These are phyloP conservation scores for Cryptoblepharus egeriae DNA, from an alignment of 2,797 vertebrate species.

Conservation along the genomic window DNA sequence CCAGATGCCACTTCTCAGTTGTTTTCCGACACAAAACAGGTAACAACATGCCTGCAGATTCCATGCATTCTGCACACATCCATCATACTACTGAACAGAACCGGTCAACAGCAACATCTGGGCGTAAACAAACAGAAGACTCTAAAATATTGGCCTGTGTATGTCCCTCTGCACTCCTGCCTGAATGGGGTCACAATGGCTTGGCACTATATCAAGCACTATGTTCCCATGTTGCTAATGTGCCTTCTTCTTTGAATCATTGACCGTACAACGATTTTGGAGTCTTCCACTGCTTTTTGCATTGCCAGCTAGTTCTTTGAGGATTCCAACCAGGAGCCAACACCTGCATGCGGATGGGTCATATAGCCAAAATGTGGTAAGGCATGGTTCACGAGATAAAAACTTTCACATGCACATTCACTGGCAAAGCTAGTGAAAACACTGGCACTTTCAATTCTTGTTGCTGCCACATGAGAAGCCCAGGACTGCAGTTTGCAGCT, in stretches of 20 bases:
- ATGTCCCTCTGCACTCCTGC: fast-evolving
- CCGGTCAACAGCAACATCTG: constrained; percentile 28
- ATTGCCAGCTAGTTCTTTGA: background rate
- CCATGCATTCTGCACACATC: constrained; percentile 59
- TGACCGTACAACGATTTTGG: background rate
- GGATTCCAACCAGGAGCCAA: background rate
- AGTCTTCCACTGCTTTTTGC: background rate
- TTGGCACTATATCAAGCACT: background rate
- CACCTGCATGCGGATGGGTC: background rate
- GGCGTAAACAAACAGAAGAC: background rate
- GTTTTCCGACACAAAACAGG: constrained; percentile 51
- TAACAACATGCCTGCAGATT: constrained; percentile 70
- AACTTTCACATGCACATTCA: background rate
- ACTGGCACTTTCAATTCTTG: no score
- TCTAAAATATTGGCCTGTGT: fast-evolving
- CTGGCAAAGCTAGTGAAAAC: background rate
- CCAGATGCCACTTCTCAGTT: background rate
- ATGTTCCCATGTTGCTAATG: background rate
- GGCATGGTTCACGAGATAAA: background rate
- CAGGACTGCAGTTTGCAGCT: background rate
- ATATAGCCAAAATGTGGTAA: background rate
- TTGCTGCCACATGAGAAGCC: background rate
- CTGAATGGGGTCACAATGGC: background rate
- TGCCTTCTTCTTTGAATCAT: background rate
- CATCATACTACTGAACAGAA: constrained; percentile 1